A percentile compares a stretch with the other conserved stretches of the same genome.
phyloP scores from a whole-genome alignment of 1,140 invertebrate genomes.

The Drosophila malerkotliana region DNA sequence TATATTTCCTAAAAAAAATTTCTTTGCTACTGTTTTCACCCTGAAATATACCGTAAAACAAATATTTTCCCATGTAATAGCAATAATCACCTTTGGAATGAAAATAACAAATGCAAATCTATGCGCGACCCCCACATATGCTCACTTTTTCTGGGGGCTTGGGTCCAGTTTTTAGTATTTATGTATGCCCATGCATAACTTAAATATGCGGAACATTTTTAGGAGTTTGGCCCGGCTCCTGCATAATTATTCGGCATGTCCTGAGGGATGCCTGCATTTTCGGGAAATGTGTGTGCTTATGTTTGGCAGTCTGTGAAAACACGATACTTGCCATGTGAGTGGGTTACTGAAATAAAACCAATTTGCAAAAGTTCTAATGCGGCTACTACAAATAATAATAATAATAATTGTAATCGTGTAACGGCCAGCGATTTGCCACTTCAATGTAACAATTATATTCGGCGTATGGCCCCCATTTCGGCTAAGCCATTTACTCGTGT shows the following conservation, averaged over 20 bases:
- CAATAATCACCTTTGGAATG: constrained; percentile 13
- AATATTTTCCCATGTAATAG: constrained; percentile 15
- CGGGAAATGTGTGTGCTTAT: neutral
- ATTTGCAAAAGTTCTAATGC: constrained; percentile 63
- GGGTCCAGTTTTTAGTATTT: constrained; percentile 14
- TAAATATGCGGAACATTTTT: constrained; percentile 34
- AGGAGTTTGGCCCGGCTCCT: constrained; percentile 19
- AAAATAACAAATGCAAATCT: constrained; percentile 35
- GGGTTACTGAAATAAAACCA: constrained; percentile 50
- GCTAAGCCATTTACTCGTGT: constrained; percentile 25
- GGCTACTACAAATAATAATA: constrained; percentile 61
- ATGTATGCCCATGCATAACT: constrained; percentile 32
- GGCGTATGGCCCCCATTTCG: constrained; percentile 26
- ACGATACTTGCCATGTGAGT: constrained; percentile 37
- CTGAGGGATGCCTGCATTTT: constrained; percentile 8
- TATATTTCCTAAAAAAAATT: neutral
- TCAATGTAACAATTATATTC: constrained; percentile 70
- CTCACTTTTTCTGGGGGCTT: constrained; percentile 17
- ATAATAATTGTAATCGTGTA: constrained; percentile 33
- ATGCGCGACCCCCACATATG: constrained; percentile 32
- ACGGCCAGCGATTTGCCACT: constrained; percentile 63
- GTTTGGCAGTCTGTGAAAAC: constrained; percentile 32
- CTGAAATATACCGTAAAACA: constrained; percentile 1
- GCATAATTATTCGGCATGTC: constrained; percentile 39
- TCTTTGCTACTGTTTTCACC: neutral